Conservation (phyloP, 2,797 vertebrate species). For the Girardinus metallicus region DNA sequence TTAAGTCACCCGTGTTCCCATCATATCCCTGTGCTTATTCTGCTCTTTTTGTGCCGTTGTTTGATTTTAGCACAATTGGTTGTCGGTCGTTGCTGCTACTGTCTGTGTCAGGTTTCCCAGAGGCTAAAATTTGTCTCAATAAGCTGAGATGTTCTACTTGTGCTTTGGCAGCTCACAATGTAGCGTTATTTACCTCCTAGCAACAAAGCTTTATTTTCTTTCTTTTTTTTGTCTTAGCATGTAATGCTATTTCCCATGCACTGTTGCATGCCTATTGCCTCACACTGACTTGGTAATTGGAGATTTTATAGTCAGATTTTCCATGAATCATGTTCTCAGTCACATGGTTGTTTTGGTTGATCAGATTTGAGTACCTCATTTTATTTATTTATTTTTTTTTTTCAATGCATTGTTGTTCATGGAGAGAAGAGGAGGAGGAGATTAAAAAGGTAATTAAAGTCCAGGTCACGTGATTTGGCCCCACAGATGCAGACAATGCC, state of each 20-base stretch:
- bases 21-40: slow-evolving; percentile 18
- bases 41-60: slow-evolving; percentile 46
- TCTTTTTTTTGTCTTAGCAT: neutral
- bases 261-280: slow-evolving; percentile 53
- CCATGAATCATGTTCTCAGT: slow-evolving; percentile 36
- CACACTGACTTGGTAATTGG: slow-evolving; percentile 38
- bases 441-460: slow-evolving; percentile 31
- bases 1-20: slow-evolving; percentile 18
- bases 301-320: slow-evolving; percentile 52
- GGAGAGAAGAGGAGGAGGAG: neutral
- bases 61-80: slow-evolving; percentile 53
- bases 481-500: slow-evolving; percentile 26
- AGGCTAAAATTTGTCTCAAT: slow-evolving; percentile 48
- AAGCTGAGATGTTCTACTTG: slow-evolving; percentile 51
- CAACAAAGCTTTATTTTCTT: slow-evolving; percentile 10
- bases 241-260: slow-evolving; percentile 28
- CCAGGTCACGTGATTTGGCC: slow-evolving; percentile 11
- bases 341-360: slow-evolving; percentile 17
- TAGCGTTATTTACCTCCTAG: slow-evolving; percentile 35
- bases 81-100: slow-evolving; percentile 13
- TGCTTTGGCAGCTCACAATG: slow-evolving; percentile 37
- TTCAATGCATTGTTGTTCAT: slow-evolving; percentile 23
- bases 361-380: slow-evolving; percentile 10
- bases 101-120: slow-evolving; percentile 32
- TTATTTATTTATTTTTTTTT: slow-evolving; percentile 18